Conservation (phyloP, 2,113 vertebrate genomes). For the Fulmarus glacialis region DNA sequence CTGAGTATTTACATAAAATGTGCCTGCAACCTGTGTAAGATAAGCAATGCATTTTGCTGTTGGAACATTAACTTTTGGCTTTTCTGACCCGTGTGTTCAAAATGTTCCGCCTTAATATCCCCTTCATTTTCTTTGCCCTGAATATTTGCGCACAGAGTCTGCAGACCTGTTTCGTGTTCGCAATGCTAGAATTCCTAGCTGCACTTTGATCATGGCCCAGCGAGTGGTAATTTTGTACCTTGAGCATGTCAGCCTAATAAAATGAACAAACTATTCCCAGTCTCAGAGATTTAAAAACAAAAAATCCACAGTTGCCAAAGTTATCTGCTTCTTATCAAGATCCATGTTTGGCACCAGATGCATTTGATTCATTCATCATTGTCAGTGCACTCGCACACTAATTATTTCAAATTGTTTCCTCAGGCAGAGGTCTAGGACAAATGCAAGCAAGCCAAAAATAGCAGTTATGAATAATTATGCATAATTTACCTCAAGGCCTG, state of each 20-base stretch:
- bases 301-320: slow-evolving; percentile 66
- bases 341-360: slow-evolving; percentile 72
- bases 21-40: background rate
- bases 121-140: background rate
- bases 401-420: slow-evolving; percentile 97
- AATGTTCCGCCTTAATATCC: background rate
- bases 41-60: background rate
- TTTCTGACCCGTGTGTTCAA: background rate
- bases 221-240: slow-evolving; percentile 20
- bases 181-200: background rate
- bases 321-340: slow-evolving; percentile 85
- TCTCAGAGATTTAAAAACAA: slow-evolving; percentile 52
- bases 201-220: background rate
- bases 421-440: slow-evolving; percentile 88
- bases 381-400: slow-evolving; percentile 82
- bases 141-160: background rate
- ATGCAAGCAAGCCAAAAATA: slow-evolving; percentile 91
- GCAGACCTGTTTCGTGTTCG: background rate
- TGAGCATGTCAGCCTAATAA: slow-evolving; percentile 17
- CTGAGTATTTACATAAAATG: background rate
- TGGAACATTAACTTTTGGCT: background rate
- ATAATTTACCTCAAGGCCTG: slow-evolving; percentile 94
- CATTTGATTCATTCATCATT: slow-evolving; percentile 88
- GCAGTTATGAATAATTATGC: slow-evolving; percentile 95
- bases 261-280: slow-evolving; percentile 28